Evolutionary conservation across 2,113 vertebrate species (phyloP).

Genomic region (Phalacrocorax pelagicus): DNA sequence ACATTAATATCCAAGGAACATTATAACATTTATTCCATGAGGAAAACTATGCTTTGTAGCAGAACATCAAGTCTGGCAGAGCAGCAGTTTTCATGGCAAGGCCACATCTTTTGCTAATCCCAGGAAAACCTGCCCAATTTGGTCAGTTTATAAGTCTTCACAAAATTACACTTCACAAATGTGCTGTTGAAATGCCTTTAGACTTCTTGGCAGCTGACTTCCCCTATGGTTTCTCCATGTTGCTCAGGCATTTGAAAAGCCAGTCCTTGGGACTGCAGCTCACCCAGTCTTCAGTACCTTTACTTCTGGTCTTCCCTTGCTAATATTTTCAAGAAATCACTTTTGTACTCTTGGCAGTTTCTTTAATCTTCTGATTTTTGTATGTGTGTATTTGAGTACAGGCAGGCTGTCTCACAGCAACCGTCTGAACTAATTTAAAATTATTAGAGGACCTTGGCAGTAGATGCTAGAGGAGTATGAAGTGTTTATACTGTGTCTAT

Average conservation of each 20-base stretch:
- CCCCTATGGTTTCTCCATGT: not conserved
- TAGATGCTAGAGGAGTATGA: not conserved
- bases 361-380: not conserved
- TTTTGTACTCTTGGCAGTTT: not conserved
- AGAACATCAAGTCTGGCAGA: conserved; percentile 14
- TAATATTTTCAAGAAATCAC: not conserved
- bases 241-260: conserved; percentile 3
- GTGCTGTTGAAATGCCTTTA: conserved; percentile 47
- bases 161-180: conserved; percentile 43
- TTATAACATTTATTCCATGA: conserved; percentile 37
- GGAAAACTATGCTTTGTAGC: not conserved
- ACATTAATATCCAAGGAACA: conserved; percentile 46
- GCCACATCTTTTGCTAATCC: not conserved
- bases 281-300: not conserved
- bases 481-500: not conserved
- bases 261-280: not conserved
- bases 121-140: conserved; percentile 34
- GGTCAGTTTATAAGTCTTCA: conserved; percentile 51
- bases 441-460: not conserved
- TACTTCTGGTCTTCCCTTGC: not conserved
- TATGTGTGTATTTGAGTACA: not conserved
- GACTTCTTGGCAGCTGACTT: conserved; percentile 9
- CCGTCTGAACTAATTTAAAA: conserved; percentile 8
- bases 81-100: conserved; percentile 23
- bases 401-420: not conserved